Conservation (phyloP, 2,113 vertebrate species). For the Xenopus tropicalis region DNA sequence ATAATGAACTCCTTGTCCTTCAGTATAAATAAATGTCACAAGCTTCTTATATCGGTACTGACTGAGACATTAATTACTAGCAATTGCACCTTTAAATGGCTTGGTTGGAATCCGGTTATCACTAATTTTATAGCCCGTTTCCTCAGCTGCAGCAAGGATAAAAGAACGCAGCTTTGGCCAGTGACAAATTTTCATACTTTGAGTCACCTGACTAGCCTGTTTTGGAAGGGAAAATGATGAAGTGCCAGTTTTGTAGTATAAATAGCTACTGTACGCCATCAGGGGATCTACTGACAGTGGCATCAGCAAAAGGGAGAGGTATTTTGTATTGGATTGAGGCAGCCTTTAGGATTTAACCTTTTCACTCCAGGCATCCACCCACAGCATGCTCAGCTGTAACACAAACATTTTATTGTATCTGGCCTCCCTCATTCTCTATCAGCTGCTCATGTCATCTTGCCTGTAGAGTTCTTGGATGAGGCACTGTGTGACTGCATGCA, state of each 20-base stretch:
- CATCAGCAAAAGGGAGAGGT: conserved; percentile 41
- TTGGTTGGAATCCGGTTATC: not conserved
- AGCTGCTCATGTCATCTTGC: too few relatives aligned
- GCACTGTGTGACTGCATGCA: too few relatives aligned
- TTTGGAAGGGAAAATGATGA: conserved; percentile 44
- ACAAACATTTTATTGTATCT: too few relatives aligned
- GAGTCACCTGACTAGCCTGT: conserved; percentile 37
- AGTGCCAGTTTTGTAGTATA: conserved; percentile 40
- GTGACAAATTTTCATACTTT: conserved; percentile 30
- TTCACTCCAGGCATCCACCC: not conserved
- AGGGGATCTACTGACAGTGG: conserved; percentile 40
- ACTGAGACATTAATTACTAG: not conserved
- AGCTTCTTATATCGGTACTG: not conserved
- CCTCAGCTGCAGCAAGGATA: conserved; percentile 3
- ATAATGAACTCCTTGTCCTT: not conserved
- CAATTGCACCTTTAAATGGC: conserved; percentile 3
- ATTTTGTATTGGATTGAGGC: conserved; percentile 22
- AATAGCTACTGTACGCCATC: conserved; percentile 34
- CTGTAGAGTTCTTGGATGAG: too few relatives aligned
- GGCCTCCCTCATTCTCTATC: too few relatives aligned
- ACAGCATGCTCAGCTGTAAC: too few relatives aligned
- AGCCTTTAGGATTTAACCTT: conserved; percentile 30
- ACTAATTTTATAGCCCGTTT: not conserved
- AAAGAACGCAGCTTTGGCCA: conserved; percentile 5
- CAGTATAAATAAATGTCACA: not conserved